Evolutionary conservation across 2,888 invertebrate genomes (phyloP).

Genomic region (Drosophila peninsularis): DNA sequence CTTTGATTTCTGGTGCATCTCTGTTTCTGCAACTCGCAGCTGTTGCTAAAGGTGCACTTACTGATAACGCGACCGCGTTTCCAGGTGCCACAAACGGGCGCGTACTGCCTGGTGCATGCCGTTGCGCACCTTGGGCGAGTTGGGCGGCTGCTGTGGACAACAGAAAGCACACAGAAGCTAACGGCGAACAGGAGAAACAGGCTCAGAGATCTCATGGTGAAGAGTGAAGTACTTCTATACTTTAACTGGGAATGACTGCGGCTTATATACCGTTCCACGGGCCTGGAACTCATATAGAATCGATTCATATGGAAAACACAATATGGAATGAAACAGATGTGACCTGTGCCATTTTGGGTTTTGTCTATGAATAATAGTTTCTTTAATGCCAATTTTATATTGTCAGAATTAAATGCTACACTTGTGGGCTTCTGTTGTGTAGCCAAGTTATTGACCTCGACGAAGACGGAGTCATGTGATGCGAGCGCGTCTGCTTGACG

Average conservation of each 20-base stretch:
- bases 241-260: rapidly evolving
- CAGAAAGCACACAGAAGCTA: not conserved
- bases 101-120: not conserved
- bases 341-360: not conserved
- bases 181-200: slow-evolving; percentile 1
- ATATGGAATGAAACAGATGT: slow-evolving; percentile 9
- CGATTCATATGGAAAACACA: not conserved
- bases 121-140: not conserved
- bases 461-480: slow-evolving; percentile 52
- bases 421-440: slow-evolving; percentile 28
- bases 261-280: slow-evolving; percentile 37
- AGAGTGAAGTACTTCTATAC: not conserved
- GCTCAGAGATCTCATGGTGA: slow-evolving; percentile 31
- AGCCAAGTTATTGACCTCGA: slow-evolving; percentile 59
- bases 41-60: slow-evolving; percentile 34
- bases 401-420: slow-evolving; percentile 34
- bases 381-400: not conserved
- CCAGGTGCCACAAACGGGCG: slow-evolving; percentile 32
- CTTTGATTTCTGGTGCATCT: slow-evolving; percentile 1
- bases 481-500: slow-evolving; percentile 45
- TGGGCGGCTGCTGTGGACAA: not conserved
- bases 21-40: slow-evolving; percentile 16
- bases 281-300: not conserved
- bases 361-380: slow-evolving; percentile 2
- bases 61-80: not conserved